Evolutionary conservation across 2,113 vertebrate species (phyloP).

Genomic region (Chamaetylas fuelleborni): DNA sequence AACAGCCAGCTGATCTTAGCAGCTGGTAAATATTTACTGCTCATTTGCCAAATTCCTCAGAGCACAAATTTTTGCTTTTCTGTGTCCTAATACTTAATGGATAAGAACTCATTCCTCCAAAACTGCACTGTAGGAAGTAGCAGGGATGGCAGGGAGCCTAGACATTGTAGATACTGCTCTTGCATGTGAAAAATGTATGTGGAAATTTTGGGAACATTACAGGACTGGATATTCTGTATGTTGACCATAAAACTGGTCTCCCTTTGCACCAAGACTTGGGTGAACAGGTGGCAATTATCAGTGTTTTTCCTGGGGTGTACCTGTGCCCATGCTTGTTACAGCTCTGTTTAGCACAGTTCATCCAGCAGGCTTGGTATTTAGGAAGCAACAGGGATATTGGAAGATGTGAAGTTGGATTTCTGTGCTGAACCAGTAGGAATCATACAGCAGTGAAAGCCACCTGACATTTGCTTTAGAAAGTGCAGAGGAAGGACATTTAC

Average conservation of each 20-base stretch:
- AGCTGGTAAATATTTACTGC: constrained; percentile 64
- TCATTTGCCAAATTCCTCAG: constrained; percentile 49
- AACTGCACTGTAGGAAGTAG: neutral
- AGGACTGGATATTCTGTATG: neutral
- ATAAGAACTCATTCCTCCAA: neutral
- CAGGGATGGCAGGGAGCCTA: neutral
- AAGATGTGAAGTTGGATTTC: neutral
- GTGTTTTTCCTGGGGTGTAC: neutral
- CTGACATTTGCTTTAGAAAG: constrained; percentile 37
- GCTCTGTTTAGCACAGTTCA: neutral
- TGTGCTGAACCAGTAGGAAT: neutral
- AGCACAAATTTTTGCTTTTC: constrained; percentile 24
- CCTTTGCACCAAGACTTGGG: neutral
- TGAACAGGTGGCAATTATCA: neutral
- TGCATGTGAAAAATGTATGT: neutral
- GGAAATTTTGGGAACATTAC: neutral
- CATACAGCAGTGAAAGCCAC: neutral
- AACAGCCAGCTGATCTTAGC: constrained; percentile 49
- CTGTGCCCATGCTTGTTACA: neutral
- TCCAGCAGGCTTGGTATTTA: neutral
- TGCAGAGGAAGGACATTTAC: neutral
- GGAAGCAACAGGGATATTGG: neutral
- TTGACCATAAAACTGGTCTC: neutral
- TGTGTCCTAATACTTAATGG: neutral
- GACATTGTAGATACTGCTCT: neutral